Evolutionary conservation across 2,113 vertebrate species (phyloP).

Genomic region (Rousettus leschenaultii): DNA sequence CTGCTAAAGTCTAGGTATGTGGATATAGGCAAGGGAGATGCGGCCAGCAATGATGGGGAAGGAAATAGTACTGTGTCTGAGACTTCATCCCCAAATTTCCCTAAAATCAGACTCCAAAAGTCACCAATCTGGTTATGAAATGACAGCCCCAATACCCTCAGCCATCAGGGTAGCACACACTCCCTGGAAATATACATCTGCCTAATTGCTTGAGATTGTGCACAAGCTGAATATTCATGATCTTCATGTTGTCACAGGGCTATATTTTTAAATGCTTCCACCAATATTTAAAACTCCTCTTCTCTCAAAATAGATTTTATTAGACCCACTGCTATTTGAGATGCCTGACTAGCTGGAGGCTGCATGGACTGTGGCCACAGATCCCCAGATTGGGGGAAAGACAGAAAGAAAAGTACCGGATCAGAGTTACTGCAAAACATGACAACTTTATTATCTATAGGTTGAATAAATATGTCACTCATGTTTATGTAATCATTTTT

Average conservation of each 20-base stretch:
- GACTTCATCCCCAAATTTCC: background rate
- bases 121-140: conserved; percentile 13
- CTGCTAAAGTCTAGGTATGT: background rate
- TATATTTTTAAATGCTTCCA: conserved; percentile 52
- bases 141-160: background rate
- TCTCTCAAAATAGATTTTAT: conserved; percentile 44
- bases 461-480: background rate
- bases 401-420: background rate
- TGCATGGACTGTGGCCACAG: background rate
- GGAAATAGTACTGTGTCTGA: background rate
- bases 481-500: background rate
- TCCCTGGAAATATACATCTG: conserved; percentile 29
- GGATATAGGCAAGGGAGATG: background rate
- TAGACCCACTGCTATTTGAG: background rate
- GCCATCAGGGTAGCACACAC: background rate
- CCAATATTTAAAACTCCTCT: conserved; percentile 21
- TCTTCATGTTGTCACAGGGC: conserved; percentile 28
- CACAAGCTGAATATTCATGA: conserved; percentile 49
- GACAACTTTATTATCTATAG: background rate
- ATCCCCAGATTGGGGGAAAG: background rate
- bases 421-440: background rate
- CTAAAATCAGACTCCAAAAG: background rate
- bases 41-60: background rate
- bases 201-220: conserved; percentile 31
- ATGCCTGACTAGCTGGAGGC: background rate